Conservation (phyloP, 2,113 vertebrate genomes). For the Rafetus swinhoei region DNA sequence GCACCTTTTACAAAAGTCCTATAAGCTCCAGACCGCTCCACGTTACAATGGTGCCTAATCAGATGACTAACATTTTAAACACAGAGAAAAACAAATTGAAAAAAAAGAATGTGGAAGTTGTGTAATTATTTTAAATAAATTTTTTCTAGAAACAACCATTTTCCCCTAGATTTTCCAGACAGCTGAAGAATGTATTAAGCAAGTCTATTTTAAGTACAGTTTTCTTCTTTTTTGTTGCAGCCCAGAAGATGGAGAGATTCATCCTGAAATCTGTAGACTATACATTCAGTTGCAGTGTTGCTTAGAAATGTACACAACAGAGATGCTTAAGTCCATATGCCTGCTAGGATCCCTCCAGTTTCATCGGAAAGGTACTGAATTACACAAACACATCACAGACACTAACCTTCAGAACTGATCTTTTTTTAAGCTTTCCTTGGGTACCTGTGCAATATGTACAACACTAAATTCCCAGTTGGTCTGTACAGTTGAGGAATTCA, state of each 20-base stretch:
- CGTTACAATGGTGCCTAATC: neutral
- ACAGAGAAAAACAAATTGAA: rapidly evolving
- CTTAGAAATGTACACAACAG: constrained; percentile 98
- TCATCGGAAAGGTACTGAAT: constrained; percentile 92
- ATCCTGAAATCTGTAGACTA: constrained; percentile 96
- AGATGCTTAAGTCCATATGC: constrained; percentile 98
- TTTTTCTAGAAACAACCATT: neutral
- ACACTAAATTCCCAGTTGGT: neutral
- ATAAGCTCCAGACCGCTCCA: neutral
- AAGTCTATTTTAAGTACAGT: neutral
- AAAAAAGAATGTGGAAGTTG: neutral
- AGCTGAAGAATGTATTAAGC: neutral
- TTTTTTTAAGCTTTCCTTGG: neutral
- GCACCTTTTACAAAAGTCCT: neutral
- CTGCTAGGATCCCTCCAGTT: constrained; percentile 95
- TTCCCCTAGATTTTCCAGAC: neutral
- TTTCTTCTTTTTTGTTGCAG: constrained; percentile 78
- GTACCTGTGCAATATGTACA: neutral
- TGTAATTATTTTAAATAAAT: neutral
- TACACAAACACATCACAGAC: neutral
- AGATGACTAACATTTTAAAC: neutral
- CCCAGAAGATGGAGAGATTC: constrained; percentile 97
- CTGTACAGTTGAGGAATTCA: neutral
- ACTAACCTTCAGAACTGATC: neutral
- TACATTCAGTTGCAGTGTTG: constrained; percentile 98